These are phyloP conservation scores for Labrus mixtus DNA, from an alignment of 2,113 vertebrate genomes.

Conservation along the genomic window DNA sequence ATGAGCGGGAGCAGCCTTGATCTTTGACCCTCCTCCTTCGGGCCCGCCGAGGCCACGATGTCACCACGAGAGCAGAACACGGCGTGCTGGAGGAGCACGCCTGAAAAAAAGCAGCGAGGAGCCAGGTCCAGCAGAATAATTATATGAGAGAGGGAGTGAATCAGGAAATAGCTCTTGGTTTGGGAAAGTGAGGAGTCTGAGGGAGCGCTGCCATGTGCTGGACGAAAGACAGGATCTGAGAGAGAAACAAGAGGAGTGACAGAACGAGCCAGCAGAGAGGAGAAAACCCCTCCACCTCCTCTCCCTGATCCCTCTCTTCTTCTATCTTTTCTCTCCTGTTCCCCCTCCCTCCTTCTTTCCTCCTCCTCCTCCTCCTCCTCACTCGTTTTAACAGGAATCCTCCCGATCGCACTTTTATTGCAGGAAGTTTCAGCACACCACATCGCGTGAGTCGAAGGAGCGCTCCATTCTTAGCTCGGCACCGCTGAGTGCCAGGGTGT, in stretches of 20 bases:
- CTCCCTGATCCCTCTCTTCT: slow-evolving; percentile 18
- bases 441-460: slow-evolving; percentile 84
- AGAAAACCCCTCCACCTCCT: slow-evolving; percentile 39
- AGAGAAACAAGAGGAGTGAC: slow-evolving; percentile 41
- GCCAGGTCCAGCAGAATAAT: slow-evolving; percentile 80
- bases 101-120: slow-evolving; percentile 56
- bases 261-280: slow-evolving; percentile 4
- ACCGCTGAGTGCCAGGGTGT: slow-evolving; percentile 74
- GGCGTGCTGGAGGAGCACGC: slow-evolving; percentile 52
- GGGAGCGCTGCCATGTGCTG: slow-evolving; percentile 80
- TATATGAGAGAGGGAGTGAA: slow-evolving; percentile 84
- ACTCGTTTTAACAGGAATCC: slow-evolving; percentile 81
- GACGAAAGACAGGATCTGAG: slow-evolving; percentile 80
- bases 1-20: slow-evolving; percentile 39
- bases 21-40: slow-evolving; percentile 58
- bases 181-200: slow-evolving; percentile 79
- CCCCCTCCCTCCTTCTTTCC: background rate
- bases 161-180: slow-evolving; percentile 86
- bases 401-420: slow-evolving; percentile 86
- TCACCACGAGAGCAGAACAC: slow-evolving; percentile 73
- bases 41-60: slow-evolving; percentile 71
- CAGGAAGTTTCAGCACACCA: slow-evolving; percentile 86
- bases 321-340: slow-evolving; percentile 10
- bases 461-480: slow-evolving; percentile 84
- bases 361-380: slow-evolving; percentile 38